Evolutionary conservation across 2,797 vertebrate genomes (phyloP), one percentile per base, ranked within the genome.

Genomic region (Malurus leucopterus): DNA sequence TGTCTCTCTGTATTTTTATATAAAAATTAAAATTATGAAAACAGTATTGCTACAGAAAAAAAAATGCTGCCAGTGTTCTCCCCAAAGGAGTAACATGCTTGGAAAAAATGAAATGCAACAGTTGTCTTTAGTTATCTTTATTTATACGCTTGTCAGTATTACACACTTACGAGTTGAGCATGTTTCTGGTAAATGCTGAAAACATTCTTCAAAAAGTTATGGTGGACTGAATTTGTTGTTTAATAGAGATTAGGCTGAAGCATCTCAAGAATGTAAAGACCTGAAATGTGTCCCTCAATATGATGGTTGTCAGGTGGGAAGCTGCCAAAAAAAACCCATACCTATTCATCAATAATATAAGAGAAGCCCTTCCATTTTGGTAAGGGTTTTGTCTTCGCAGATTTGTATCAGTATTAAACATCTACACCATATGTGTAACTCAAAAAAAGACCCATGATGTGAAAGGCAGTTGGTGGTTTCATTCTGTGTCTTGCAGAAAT

Each of bases 141-240:
- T 46, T 62, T 34, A 24, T 65, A 43, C 16, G 19, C 11, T 55
- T 70, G 1, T 51, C 47, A 40, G 38, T 62, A 44, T 55, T 43
- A 34, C 6, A 53, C 7, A 27, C 2, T 20, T 82, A 26, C 0
- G 2, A 74, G 30, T 36, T 81, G 26, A 65, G 23, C 3, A 3
- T 29, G 5, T 79, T 38, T 85, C 61, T 58, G 41, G 34, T 46
- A 80, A 88, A 82, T 43, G n/a, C 21, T 30, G 44, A 55, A 84
- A 86, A 27, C 26, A 5, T 87, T 74, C 46, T 73, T 80, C 34
- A 69, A 2, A 83, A 74, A 38, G 29, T 58, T 77, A 18, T 2
- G 4, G 15, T 47, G 53, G 27, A 44, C 19, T 23, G 11, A 87
- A 13, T 71, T 30, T 41, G 11, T 51, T 34, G 12, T 34, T 68